Evolutionary conservation across 2,888 invertebrate species (phyloP), one percentile per base, ranked within the genome.

Genomic region (Pyrrhia umbra): DNA sequence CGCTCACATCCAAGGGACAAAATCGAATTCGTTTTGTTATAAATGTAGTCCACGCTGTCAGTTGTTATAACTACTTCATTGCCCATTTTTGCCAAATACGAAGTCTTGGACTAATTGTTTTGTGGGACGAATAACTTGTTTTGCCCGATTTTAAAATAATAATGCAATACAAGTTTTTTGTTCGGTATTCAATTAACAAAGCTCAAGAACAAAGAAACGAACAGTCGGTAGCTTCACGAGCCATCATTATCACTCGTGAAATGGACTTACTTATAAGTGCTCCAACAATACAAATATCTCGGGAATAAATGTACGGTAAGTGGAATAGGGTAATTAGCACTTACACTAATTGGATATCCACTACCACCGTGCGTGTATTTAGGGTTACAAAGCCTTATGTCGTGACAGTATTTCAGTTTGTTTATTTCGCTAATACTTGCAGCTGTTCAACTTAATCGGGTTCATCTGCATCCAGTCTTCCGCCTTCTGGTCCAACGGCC

Each of bases 401-500:
- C 2, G 5, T 6, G 1, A 2, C 15, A 15, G 13, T 30, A 4
- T 13, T 34, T 2, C 2, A 13, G 3, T 6, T 10, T 49, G 8
- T 9, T 16, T 18, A 47, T 67, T 6, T 1, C 8, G 8, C 2
- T 1, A 16, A 20, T 0, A 30, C 52, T 62, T 42, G 46, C 91
- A 97, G 97, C 86, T 96, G 1, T 88, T 97, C 45, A 96, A 97
- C 89, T 87, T 97, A 1, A 84, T 98, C 39, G 97, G 97, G 8
- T 98, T 98, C 88, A 97, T 98, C 75, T 97, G 97, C 87, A 96
- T 98, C 65, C 96, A 97, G 83, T 95, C 96, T 13, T 96, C 97
- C 6, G 88, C 91, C 0, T 95, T 95, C 76, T 95, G 96, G 76
- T 91, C 92, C 37, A 95, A 96, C 75, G 95, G 96, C 13, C 96